phyloP scores from a whole-genome alignment of 2,797 vertebrate species.

The Podarcis lilfordi region DNA sequence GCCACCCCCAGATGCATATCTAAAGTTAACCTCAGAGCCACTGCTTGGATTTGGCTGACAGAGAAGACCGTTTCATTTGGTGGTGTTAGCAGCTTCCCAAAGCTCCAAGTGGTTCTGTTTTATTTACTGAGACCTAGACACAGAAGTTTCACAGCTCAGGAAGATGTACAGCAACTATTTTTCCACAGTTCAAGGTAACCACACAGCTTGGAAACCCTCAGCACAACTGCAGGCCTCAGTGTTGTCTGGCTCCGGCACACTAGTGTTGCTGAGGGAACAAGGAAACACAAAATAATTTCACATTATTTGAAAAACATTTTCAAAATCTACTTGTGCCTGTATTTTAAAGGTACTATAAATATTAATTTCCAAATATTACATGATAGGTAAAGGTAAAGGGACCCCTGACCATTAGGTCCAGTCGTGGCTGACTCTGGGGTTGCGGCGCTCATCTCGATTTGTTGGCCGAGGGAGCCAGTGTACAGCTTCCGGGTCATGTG shows the following conservation, averaged over 20 bases:
- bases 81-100: conserved; percentile 7
- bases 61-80: neutral
- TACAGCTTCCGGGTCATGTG: too few species aligned
- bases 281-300: neutral
- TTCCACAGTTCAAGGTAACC: neutral
- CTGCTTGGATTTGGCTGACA: neutral
- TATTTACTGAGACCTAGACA: conserved; percentile 22
- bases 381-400: too few species aligned
- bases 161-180: conserved; percentile 4
- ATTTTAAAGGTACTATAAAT: neutral
- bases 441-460: too few species aligned
- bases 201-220: neutral
- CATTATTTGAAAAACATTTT: neutral
- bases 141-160: neutral
- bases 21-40: conserved; percentile 1
- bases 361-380: neutral
- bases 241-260: neutral
- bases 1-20: neutral
- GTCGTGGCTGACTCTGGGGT: too few species aligned
- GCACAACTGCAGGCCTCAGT: neutral
- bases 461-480: too few species aligned
- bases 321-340: neutral
- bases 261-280: neutral
- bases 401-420: too few species aligned
- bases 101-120: conserved; percentile 1